Conservation (phyloP, 2,113 vertebrate genomes). For the Nestor notabilis region DNA sequence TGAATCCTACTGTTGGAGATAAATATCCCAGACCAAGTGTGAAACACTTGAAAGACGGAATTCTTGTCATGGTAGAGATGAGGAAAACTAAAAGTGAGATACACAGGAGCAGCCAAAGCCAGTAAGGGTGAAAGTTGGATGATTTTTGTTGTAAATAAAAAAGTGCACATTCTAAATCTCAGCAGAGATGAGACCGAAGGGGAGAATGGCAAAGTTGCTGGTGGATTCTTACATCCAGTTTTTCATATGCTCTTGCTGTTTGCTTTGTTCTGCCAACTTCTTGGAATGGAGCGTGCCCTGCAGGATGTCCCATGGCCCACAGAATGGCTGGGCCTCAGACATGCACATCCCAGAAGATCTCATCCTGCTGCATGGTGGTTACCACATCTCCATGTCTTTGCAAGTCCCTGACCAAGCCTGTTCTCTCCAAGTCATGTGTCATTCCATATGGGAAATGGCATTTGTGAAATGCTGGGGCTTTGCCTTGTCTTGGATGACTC, state of each 20-base stretch:
- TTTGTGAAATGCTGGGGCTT: neutral
- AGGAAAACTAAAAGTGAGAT: neutral
- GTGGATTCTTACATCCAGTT: neutral
- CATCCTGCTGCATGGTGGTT: neutral
- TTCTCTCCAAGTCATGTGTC: neutral
- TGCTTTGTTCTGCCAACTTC: conserved; percentile 31
- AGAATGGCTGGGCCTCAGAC: neutral
- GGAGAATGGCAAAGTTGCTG: neutral
- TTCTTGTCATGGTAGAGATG: neutral
- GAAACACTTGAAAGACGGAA: neutral
- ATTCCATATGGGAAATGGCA: accelerated
- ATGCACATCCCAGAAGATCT: neutral
- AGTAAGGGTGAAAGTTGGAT: neutral
- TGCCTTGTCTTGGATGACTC: neutral
- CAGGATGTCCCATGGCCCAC: neutral
- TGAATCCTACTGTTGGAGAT: neutral
- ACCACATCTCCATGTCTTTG: neutral
- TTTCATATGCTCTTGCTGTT: neutral
- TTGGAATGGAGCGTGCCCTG: neutral
- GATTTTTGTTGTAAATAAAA: neutral
- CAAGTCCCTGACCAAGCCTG: neutral
- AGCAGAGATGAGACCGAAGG: neutral
- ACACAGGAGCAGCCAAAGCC: neutral
- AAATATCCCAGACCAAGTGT: neutral
- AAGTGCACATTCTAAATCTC: neutral